A percentile compares a stretch with the other conserved stretches of the same genome.
phyloP scores from a whole-genome alignment of 2,888 invertebrate species.

The Melieria crassipennis region DNA sequence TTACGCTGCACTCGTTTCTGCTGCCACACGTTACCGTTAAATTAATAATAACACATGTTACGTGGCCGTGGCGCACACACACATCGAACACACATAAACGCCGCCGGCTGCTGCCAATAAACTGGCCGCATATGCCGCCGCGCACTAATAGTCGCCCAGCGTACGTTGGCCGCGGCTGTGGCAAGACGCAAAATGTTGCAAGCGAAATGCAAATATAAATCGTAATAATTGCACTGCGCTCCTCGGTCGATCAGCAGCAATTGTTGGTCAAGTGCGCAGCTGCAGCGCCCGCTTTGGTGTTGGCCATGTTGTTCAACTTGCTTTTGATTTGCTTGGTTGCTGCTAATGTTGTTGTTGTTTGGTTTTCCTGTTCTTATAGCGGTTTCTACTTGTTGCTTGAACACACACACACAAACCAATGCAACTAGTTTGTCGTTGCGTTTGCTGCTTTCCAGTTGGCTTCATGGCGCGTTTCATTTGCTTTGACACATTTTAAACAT shows the following conservation, averaged over 20 bases:
- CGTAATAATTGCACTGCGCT: background rate
- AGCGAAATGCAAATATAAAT: too few species aligned
- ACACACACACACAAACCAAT: background rate
- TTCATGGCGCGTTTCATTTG: too few species aligned
- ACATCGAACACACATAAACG: too few species aligned
- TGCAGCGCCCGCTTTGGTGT: background rate
- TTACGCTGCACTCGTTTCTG: slow-evolving; percentile 25
- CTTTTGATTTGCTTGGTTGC: background rate
- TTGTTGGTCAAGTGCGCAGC: background rate
- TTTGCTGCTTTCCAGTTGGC: background rate
- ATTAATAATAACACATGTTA: slow-evolving; percentile 39
- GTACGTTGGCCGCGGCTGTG: too few species aligned
- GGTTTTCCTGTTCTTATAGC: background rate
- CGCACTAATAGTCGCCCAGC: too few species aligned
- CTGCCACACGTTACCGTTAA: slow-evolving; percentile 56
- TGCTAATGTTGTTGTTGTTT: background rate
- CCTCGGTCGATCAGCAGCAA: background rate
- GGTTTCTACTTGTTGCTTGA: background rate
- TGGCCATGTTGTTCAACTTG: background rate
- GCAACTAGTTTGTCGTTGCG: background rate
- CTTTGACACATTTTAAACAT: background rate
- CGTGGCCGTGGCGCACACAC: too few species aligned
- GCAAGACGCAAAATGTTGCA: too few species aligned
- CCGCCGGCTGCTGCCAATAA: too few species aligned
- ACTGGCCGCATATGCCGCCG: too few species aligned